These are phyloP conservation scores for Trialeurodes vaporariorum DNA, from an alignment of 1,140 invertebrate genomes.

Conservation along the genomic window DNA sequence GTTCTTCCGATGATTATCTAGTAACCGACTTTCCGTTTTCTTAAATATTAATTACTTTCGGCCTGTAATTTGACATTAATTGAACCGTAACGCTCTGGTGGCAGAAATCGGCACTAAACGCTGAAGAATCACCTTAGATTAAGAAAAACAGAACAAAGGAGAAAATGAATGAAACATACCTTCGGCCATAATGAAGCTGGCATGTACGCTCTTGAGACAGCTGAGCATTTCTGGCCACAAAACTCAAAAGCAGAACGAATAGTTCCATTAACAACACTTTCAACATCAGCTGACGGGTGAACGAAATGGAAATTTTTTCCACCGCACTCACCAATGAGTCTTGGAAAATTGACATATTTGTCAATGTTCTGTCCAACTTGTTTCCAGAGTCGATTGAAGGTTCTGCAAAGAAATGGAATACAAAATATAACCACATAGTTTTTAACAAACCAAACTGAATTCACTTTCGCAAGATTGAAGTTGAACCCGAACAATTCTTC, in stretches of 20 bases:
- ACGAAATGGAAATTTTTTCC: slow-evolving; percentile 99
- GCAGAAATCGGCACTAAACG: too few relatives aligned
- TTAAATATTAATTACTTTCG: too few relatives aligned
- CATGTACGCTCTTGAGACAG: slow-evolving; percentile 91
- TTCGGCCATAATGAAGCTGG: slow-evolving; percentile 81
- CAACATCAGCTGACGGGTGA: slow-evolving; percentile 78
- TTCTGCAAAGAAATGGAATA: slow-evolving; percentile 50
- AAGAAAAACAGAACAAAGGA: neutral
- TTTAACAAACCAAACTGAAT: too few relatives aligned
- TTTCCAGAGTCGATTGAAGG: slow-evolving; percentile 87
- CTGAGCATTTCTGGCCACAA: slow-evolving; percentile 97
- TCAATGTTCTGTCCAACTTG: slow-evolving; percentile 83
- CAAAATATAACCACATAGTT: too few relatives aligned
- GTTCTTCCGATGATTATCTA: too few relatives aligned
- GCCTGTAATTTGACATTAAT: too few relatives aligned
- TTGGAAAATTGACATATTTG: slow-evolving; percentile 80
- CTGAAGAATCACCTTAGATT: slow-evolving; percentile 6
- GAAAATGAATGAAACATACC: slow-evolving; percentile 34
- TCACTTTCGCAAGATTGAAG: too few relatives aligned
- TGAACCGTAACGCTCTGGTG: too few relatives aligned
- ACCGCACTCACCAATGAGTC: slow-evolving; percentile 91
- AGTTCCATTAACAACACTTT: slow-evolving; percentile 70
- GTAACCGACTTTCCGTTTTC: too few relatives aligned
- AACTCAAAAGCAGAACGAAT: slow-evolving; percentile 90
- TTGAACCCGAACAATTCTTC: too few relatives aligned